Evolutionary conservation across 2,888 invertebrate species (phyloP), one percentile per base, ranked within the genome.

Genomic region (Nephrotoma flavescens): DNA sequence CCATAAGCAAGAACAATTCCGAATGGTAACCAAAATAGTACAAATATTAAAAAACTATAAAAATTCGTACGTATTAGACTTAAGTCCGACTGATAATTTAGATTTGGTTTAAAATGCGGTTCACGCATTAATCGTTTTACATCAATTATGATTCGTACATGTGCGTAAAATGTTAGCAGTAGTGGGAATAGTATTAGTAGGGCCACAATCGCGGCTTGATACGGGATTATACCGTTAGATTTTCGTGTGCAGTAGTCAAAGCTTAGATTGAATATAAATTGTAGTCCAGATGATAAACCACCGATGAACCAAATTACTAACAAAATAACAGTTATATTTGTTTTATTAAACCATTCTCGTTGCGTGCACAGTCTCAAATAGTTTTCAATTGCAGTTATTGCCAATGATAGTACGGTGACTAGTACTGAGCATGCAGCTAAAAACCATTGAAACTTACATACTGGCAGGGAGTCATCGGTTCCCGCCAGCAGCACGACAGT

Each of bases 401-500:
- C 91, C 87, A 94, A 92, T 41, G 93, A 95, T 86, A 94, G 91
- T 83, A 94, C 93, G 83, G 94, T 94, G 84, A 95, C 94, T 88
- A 95, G 93, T 88, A 95, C 94, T 87, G 95, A 94, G 1, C 94
- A 91, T 19, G 94, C 93, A 5, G 94, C 94, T 12, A 95, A 90
- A 89, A 94, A 94, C 93, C 95, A 95, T 89, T 95, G 95, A 87
- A 93, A 92, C 87, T 92, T 92, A 91, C 96, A 96, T 0, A 95
- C 93, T 2, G 92, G 91, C 0, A 93, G 89, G 42, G 92, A 92
- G 87, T 94, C 94, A 90, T 93, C 92, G 87, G 93, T 90, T 0
- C 94, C 95, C 0, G 96, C 95, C 15, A 96, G 91, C 52, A 96
- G 93, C 0, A 95, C 94, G 5, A 95, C 94, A 0, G 94, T 94